Conservation (phyloP, 1,140 invertebrate genomes). For the Ruditapes philippinarum region DNA sequence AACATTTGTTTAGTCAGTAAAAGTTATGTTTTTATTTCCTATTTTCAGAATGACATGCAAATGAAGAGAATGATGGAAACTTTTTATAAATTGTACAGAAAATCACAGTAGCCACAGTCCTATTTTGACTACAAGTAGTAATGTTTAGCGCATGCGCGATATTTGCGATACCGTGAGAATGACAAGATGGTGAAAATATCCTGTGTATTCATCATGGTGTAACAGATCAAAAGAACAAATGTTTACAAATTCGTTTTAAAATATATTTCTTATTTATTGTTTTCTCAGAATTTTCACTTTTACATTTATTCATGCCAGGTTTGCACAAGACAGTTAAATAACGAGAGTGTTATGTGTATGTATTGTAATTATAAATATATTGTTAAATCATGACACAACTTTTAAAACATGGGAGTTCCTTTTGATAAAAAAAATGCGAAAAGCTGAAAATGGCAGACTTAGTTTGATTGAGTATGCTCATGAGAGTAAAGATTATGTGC, state of each 20-base stretch:
- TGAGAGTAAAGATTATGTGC: too few species aligned
- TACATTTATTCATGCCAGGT: neutral
- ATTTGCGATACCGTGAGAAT: neutral
- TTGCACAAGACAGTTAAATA: neutral
- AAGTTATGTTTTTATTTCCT: too few species aligned
- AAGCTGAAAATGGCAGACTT: too few species aligned
- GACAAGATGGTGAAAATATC: neutral
- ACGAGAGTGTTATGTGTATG: too few species aligned
- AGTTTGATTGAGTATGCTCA: too few species aligned
- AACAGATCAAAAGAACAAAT: neutral
- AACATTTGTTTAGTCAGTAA: too few species aligned
- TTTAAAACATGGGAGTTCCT: too few species aligned
- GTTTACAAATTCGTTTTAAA: neutral
- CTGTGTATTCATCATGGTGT: neutral
- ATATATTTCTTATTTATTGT: neutral
- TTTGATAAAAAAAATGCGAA: too few species aligned
- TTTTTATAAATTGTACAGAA: conserved; percentile 27
- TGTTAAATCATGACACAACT: too few species aligned
- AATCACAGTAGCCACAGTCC: conserved; percentile 1
- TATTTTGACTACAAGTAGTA: conserved; percentile 3
- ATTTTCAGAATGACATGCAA: conserved; percentile 33
- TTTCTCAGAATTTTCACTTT: neutral
- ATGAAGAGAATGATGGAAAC: conserved; percentile 29
- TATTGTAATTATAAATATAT: too few species aligned
- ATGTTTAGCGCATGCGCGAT: neutral